Base-by-base conservation (phyloP, 2,888 invertebrate species). In the Polyommatus iphigenia region DNA sequence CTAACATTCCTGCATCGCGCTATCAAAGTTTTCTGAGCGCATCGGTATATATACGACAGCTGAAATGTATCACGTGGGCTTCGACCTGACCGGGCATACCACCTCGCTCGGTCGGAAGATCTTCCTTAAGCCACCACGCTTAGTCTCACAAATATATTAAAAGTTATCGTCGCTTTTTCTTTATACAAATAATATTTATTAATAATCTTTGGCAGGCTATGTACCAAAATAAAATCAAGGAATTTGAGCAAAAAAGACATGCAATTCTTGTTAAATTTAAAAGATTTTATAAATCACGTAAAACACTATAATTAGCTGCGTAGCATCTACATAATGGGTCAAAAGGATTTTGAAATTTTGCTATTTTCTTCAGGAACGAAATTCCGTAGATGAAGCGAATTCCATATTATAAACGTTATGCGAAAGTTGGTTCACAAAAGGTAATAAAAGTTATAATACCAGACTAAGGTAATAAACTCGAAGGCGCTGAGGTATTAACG, bases 401-500 rank as follows among this genome's bases (percentile, higher is more conserved):
- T 67, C 67, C 24, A 24, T 24, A 24, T 15, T 59, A 62, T 62
- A 10, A 10, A 18, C 67, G 18, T 29, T 18, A 67, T 29, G 62
- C 62, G 4, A 62, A 59, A 59, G 24, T 62, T 62, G 13, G 6
- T 67, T 18, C 18, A 32, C 29, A 13, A 13, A 67, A 32, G 67
- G 29, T 29, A 32, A 29, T 67, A 67, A 67, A 24, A 67, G 24
- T 67, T 67, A 67, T 13, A 67, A 24, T 67, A 24, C 29, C 62
- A 24, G 62, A 13, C 13, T 67, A 67, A 67, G 62, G 62, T 67
- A 67, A 67, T 67, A 67, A 67, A 67, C 29, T 67, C 62, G 24
- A 24, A 67, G 62, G 62, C 29, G 24, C 62, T 67, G 29, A 67
- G 29, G 29, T 67, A 29, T 29, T 29, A 67, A 8, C 62, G 62